phyloP scores from a whole-genome alignment of 2,113 vertebrate genomes.

The Microcebus lehilahytsara region DNA sequence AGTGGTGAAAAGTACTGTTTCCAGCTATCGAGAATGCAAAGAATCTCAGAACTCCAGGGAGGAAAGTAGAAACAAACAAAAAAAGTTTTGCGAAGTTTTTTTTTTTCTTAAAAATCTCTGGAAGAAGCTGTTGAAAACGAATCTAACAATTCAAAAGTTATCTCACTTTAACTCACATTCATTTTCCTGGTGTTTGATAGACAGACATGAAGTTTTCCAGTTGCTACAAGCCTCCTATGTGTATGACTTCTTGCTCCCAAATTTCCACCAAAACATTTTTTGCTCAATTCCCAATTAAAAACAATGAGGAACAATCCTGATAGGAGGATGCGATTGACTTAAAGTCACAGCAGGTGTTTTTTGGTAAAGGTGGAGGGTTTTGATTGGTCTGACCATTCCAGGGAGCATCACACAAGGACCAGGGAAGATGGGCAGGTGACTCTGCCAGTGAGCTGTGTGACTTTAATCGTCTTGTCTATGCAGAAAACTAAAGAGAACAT shows the following conservation, averaged over 20 bases:
- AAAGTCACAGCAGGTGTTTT: background rate
- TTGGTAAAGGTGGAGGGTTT: background rate
- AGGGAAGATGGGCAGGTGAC: background rate
- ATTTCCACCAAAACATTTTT: background rate
- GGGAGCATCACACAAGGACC: background rate
- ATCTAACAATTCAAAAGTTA: background rate
- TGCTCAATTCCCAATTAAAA: background rate
- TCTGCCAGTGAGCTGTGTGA: background rate
- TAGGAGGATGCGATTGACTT: background rate
- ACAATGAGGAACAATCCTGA: background rate
- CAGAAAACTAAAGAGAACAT: background rate
- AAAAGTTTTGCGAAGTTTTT: background rate
- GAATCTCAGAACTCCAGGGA: slow-evolving; percentile 20
- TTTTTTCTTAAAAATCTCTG: background rate
- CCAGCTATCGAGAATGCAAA: background rate
- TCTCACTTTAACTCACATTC: background rate
- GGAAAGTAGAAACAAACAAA: background rate
- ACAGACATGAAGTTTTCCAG: background rate
- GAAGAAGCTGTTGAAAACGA: background rate
- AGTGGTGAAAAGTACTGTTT: slow-evolving; percentile 57
- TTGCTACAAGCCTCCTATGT: background rate
- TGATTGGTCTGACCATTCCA: background rate
- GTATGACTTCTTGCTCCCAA: background rate
- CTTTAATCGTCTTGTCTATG: background rate
- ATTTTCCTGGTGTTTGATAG: background rate